A percentile compares a stretch with the other conserved stretches of the same genome.
These are phyloP conservation scores for Limnephilus rhombicus DNA, from an alignment of 2,888 invertebrate genomes.

Conservation along the genomic window DNA sequence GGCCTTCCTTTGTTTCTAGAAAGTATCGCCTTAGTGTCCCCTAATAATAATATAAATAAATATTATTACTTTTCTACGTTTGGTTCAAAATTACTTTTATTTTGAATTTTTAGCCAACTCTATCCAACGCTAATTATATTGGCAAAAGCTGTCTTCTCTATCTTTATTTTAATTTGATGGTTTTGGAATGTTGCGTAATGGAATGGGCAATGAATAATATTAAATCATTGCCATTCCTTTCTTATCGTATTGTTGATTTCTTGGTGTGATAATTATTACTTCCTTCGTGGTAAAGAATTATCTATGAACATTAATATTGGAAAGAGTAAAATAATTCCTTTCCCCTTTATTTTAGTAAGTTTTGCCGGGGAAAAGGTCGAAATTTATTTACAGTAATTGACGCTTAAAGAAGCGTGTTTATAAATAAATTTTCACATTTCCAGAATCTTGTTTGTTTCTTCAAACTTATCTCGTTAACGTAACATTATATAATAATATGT, in stretches of 20 bases:
- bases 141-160: background rate
- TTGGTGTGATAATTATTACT: background rate
- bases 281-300: background rate
- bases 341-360: constrained; percentile 9
- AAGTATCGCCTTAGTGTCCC: constrained; percentile 34
- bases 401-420: background rate
- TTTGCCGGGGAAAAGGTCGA: background rate
- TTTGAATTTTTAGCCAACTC: background rate
- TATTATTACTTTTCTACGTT: background rate
- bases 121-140: background rate
- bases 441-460: background rate
- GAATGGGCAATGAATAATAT: constrained; percentile 11
- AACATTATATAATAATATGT: constrained; percentile 25
- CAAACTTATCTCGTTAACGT: background rate
- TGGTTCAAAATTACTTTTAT: constrained; percentile 13
- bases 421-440: constrained; percentile 7
- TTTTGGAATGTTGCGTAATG: constrained; percentile 6
- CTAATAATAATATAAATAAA: background rate
- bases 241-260: background rate
- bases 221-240: background rate
- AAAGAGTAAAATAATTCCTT: background rate
- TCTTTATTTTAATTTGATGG: background rate
- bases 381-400: background rate
- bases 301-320: background rate
- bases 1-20: constrained; percentile 48